Conservation (phyloP, 2,113 vertebrate genomes). For the Albula goreensis region DNA sequence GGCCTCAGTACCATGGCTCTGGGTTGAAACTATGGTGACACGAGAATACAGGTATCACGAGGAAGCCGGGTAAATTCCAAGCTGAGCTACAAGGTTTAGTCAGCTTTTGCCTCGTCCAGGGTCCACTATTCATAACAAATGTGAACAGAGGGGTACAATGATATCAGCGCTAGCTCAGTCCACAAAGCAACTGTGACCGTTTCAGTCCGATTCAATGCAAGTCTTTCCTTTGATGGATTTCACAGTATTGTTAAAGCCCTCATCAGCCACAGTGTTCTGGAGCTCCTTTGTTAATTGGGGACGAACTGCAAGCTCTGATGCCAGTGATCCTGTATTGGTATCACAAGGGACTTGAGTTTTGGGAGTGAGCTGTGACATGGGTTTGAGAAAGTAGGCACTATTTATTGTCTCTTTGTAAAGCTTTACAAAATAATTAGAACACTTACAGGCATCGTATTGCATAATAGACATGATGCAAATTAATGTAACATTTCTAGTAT, state of each 20-base stretch:
- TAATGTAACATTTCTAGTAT: not conserved
- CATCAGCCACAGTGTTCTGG: not conserved
- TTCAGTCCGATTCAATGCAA: not conserved
- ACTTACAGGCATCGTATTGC: not conserved
- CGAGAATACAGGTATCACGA: not conserved
- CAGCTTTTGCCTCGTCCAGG: not conserved
- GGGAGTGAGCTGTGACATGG: not conserved
- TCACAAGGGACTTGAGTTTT: not conserved
- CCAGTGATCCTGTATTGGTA: not conserved
- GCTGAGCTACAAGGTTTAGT: not conserved
- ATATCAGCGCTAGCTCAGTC: not conserved
- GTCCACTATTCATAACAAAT: not conserved
- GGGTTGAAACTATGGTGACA: not conserved
- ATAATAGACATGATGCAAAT: conserved; percentile 1
- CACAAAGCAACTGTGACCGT: not conserved
- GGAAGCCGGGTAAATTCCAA: not conserved
- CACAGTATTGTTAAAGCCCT: conserved; percentile 4
- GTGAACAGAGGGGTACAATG: not conserved
- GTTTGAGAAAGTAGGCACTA: not conserved
- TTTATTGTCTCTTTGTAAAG: conserved; percentile 15
- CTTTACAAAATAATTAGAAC: conserved; percentile 2
- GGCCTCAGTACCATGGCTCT: conserved; percentile 8
- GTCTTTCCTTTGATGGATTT: not conserved
- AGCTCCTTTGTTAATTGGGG: not conserved
- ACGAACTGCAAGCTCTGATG: not conserved